Evolutionary conservation across 2,888 invertebrate species (phyloP), one percentile per base, ranked within the genome.

Genomic region (Apamea anceps): DNA sequence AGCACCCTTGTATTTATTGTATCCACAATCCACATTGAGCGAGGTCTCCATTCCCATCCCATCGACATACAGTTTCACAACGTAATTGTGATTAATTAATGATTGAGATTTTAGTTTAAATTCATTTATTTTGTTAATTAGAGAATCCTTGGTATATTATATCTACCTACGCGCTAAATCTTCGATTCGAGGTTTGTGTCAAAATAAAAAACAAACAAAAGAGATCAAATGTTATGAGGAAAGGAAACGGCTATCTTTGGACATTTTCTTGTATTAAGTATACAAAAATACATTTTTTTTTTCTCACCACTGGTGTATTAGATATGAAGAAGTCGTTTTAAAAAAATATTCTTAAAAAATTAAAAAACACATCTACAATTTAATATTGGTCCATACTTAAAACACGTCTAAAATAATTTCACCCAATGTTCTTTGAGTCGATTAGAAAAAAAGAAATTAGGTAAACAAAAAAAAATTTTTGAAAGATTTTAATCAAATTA

Each of bases 41-140:
- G 60, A 72, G n/a, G 45, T 70, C 48, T 72, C 1, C 72, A 77
- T 76, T 78, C 76, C 77, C 77, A 80, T 77, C 75, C 75, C 74
- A 81, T 72, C 57, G 32, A 10, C n/a, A 15, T 54, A 45, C 18
- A 51, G 42, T 75, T 78, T 75, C 76, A 74, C 72, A 37, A 37
- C 48, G 12, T 83, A 57, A 72, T 72, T 63, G 42, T 45, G 28
- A 2, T 54, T 8, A 54, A 54, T 21, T 54, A 21, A 54, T 54
- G 21, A 8, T 54, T 18, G 21, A 76, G 66, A 71, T 75, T 70
- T 72, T 62, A 45, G 60, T 62, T 45, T 1, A 32, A 72, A 57
- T 51, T 48, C 0, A 13, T 68, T n/a, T 37, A 25, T 65, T 63
- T 48, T 42, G 60, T 18, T 32, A 42, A 54, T 57, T 60, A 51